Percentiles rank a stretch among this genome's conserved stretches.
Conservation (phyloP, 2,797 vertebrate species). For the Labeo calbasu region DNA sequence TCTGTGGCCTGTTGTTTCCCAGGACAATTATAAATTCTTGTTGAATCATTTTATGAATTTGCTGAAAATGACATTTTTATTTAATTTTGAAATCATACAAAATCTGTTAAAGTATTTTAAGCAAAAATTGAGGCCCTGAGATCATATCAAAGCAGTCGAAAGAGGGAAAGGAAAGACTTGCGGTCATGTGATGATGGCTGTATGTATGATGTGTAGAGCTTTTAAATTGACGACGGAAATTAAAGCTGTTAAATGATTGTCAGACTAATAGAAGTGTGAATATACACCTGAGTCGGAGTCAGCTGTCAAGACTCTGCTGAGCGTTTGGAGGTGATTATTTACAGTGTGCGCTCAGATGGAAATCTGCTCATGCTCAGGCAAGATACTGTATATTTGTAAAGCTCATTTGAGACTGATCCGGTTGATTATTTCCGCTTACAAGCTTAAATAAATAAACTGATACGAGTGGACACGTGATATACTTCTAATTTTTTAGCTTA, state of each 20-base stretch:
- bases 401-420: constrained; percentile 25
- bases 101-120: not conserved
- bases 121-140: not conserved
- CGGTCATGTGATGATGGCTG: not conserved
- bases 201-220: not conserved
- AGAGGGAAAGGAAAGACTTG: not conserved
- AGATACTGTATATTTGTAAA: constrained; percentile 42
- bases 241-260: constrained; percentile 47
- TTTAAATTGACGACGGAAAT: not conserved
- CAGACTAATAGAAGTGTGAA: constrained; percentile 41
- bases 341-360: constrained; percentile 43
- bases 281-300: constrained; percentile 5
- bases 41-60: not conserved
- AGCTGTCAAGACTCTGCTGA: constrained; percentile 42
- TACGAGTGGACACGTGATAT: not conserved
- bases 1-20: not conserved
- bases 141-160: not conserved
- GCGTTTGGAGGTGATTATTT: constrained; percentile 48
- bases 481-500: not conserved
- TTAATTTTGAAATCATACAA: not conserved
- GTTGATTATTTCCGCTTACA: constrained; percentile 34
- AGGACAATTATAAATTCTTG: not conserved
- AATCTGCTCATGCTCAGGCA: constrained; percentile 42
- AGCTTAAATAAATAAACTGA: constrained; percentile 28
- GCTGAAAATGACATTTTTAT: not conserved